Conservation (phyloP, 2,888 invertebrate species). For the Volucella bombylans region DNA sequence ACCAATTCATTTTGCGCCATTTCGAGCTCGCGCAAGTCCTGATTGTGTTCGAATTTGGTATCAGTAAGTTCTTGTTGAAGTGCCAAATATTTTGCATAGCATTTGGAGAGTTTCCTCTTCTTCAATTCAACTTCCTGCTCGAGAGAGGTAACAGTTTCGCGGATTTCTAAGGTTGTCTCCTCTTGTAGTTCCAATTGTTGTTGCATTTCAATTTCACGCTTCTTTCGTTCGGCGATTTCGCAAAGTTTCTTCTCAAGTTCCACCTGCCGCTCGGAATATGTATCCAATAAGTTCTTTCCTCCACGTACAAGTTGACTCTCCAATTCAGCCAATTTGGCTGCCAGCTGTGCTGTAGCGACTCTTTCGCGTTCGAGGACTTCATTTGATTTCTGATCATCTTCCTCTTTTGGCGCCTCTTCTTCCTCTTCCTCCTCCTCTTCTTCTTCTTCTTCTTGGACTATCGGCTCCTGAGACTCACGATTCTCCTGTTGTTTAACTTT, state of each 20-base stretch:
- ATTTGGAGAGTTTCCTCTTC: slow-evolving; percentile 94
- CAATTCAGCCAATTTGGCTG: slow-evolving; percentile 90
- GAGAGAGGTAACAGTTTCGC: slow-evolving; percentile 94
- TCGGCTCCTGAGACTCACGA: slow-evolving; percentile 77
- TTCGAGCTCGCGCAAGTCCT: slow-evolving; percentile 95
- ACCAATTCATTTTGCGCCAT: slow-evolving; percentile 95
- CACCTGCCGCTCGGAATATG: slow-evolving; percentile 96
- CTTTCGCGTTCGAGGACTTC: slow-evolving; percentile 86
- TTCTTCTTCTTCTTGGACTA: slow-evolving; percentile 75
- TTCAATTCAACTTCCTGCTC: slow-evolving; percentile 99
- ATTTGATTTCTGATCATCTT: slow-evolving; percentile 80
- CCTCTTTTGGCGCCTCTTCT: slow-evolving; percentile 81
- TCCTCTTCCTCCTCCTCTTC: slow-evolving; percentile 82
- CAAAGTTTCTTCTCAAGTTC: slow-evolving; percentile 92
- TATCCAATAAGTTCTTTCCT: slow-evolving; percentile 96
- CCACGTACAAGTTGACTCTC: slow-evolving; percentile 97
- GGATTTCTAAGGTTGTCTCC: slow-evolving; percentile 94
- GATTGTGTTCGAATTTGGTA: slow-evolving; percentile 93
- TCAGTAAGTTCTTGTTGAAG: slow-evolving; percentile 90
- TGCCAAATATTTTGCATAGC: slow-evolving; percentile 90
- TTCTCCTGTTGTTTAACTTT: slow-evolving; percentile 79
- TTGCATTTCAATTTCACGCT: slow-evolving; percentile 91
- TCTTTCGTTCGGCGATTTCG: slow-evolving; percentile 93
- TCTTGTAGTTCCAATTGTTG: slow-evolving; percentile 97
- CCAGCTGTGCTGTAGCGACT: slow-evolving; percentile 89